Base-by-base conservation (phyloP, 2,113 vertebrate species). In the Tachuris rubrigastra region DNA sequence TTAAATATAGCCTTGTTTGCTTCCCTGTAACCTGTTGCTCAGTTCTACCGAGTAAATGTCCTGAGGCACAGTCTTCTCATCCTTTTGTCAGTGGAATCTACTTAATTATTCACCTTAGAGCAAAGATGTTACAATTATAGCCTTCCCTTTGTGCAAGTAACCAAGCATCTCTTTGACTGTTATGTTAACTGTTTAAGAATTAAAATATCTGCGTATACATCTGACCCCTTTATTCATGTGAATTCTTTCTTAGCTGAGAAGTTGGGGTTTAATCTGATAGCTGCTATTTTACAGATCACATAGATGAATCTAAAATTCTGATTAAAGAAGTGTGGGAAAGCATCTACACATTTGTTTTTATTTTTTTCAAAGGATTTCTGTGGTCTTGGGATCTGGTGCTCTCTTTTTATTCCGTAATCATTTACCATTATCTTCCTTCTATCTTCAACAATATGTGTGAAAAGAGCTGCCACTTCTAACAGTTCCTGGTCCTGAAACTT, bases 21-120 rank as follows among this genome's bases (percentile, higher is more conserved):
- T 69, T 81, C 69, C 79, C 35, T 81, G 81, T 90, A 97, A 91
- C 79, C 71, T 94, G 95, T 95, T 95, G 79, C 91, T 96, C 73
- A 90, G 65, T 89, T 95, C 62, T 67, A 50, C 71, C 91, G 81
- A 89, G 86, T 95, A 52, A 91, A 96, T 96, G 90, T 94, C 96
- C 94, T 0, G 79, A 90, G 96, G 95, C 95, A 95, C 73, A 94
- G 73, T 92, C 79, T 94, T 97, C 95, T 95, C 89, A 96, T 92
- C 89, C 96, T 93, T 97, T 96, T 95, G 94, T 96, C 92, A 95
- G 94, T 91, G 90, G 90, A 95, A 86, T 97, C 93, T 95, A 78
- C 95, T 94, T 97, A 96, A 97, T 97, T 94, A 91, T 96, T 97
- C 94, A 94, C 94, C 95, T 95, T 81, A 83, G 79, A 95, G 92